Evolutionary conservation across 2,113 vertebrate genomes (phyloP), one percentile per base, ranked within the genome.

Genomic region (Oreochromis tanganicae): DNA sequence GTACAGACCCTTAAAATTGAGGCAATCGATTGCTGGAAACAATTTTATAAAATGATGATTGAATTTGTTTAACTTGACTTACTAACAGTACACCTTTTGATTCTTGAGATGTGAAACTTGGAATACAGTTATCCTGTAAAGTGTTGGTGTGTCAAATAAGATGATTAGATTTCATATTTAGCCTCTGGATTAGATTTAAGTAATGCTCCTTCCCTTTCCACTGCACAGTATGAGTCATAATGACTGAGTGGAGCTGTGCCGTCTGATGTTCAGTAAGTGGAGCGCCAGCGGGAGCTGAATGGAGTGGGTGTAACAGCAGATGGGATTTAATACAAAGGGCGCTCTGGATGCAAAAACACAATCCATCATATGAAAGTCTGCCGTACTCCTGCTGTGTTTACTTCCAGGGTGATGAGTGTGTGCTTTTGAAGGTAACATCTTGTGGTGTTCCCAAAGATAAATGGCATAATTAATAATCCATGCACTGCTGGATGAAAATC

Each of bases 221-320:
- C 36, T 10, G 7, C 24, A 12, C 12, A 46, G 68, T 41, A 7
- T 71, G 85, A 85, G 34, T 73, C 79, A 34, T 46, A 8, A 19
- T 19, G 84, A 85, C 88, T 86, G 81, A 52, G 84, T 29, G 63
- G 17, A 80, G 41, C 78, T 82, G 61, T 81, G 73, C 75, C 24
- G 34, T 19, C 32, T 84, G 73, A 86, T 66, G 75, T 56, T 83
- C 24, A 21, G 73, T 38, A 63, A 55, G 46, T 78, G 83, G 63
- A 75, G 43, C 54, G 32, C 10, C 81, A 82, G 85, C 68, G 56
- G 82, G 80, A 87, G 61, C 34, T 85, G 79, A 43, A 56, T 55
- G 27, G 80, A 89, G 90, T 80, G 82, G 84, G 89, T 52, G 83
- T 55, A 81, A 46, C 83, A 81, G 81, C 84, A 27, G 81, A 63